Conservation (phyloP, 2,888 invertebrate species). For the Timandra comae region DNA sequence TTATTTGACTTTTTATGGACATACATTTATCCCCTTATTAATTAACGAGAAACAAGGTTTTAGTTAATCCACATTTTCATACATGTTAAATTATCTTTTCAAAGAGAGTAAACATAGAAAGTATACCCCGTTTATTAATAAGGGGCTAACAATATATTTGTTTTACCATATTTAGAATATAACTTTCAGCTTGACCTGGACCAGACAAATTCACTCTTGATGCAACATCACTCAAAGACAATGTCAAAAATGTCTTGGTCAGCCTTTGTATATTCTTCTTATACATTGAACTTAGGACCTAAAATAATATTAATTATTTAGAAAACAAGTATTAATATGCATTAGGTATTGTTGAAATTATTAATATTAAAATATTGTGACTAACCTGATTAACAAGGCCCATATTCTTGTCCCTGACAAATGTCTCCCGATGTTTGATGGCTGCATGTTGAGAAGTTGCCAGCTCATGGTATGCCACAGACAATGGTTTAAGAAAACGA, state of each 20-base stretch:
- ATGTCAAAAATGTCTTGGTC: conserved; percentile 94
- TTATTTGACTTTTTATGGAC: no score
- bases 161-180: conserved; percentile 95
- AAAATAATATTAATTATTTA: conserved; percentile 26
- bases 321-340: background rate
- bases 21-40: no score
- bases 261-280: conserved; percentile 97
- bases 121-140: no score
- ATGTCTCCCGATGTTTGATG: conserved; percentile 89
- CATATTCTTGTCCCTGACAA: conserved; percentile 86
- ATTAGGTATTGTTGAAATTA: background rate
- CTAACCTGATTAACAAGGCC: conserved; percentile 85
- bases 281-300: conserved; percentile 92
- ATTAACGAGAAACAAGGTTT: no score
- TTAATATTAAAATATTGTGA: background rate
- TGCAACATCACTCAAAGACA: conserved; percentile 92
- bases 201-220: conserved; percentile 90
- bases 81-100: background rate
- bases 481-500: conserved; percentile 89
- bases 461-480: conserved; percentile 92
- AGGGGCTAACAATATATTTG: no score
- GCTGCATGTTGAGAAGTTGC: conserved; percentile 87
- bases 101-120: background rate
- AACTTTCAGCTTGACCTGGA: conserved; percentile 92
- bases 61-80: no score